A percentile compares a stretch with the other conserved stretches of the same genome.
Conservation (phyloP, 2,113 vertebrate genomes). For the Phasianus colchicus region DNA sequence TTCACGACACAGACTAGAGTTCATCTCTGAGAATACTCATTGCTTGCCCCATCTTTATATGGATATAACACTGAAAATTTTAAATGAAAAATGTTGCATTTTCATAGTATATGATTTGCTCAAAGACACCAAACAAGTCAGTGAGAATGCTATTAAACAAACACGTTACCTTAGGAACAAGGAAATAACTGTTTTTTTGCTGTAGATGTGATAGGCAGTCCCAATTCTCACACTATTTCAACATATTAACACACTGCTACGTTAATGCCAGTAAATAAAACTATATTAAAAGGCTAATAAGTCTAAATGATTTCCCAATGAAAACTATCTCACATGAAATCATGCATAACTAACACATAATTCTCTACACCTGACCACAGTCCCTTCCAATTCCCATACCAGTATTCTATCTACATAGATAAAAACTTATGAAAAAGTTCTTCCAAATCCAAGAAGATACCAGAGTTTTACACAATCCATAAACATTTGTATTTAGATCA, state of each 20-base stretch:
- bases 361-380: not conserved
- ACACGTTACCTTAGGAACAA: not conserved
- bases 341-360: not conserved
- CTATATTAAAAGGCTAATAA: not conserved
- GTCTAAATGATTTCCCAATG: not conserved
- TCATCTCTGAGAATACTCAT: not conserved
- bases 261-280: not conserved
- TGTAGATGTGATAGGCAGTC: not conserved
- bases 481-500: not conserved
- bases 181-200: not conserved
- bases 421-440: not conserved
- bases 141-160: not conserved
- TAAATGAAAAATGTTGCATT: not conserved
- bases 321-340: not conserved
- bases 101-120: fast-evolving
- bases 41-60: not conserved
- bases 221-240: not conserved
- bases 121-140: not conserved
- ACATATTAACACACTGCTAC: not conserved
- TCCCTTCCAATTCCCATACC: not conserved
- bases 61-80: not conserved
- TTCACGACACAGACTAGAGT: not conserved
- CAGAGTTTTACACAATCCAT: not conserved
- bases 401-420: not conserved
- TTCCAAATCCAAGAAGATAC: not conserved